Evolutionary conservation across 2,888 invertebrate genomes (phyloP).

Genomic region (Tenthredo livida): DNA sequence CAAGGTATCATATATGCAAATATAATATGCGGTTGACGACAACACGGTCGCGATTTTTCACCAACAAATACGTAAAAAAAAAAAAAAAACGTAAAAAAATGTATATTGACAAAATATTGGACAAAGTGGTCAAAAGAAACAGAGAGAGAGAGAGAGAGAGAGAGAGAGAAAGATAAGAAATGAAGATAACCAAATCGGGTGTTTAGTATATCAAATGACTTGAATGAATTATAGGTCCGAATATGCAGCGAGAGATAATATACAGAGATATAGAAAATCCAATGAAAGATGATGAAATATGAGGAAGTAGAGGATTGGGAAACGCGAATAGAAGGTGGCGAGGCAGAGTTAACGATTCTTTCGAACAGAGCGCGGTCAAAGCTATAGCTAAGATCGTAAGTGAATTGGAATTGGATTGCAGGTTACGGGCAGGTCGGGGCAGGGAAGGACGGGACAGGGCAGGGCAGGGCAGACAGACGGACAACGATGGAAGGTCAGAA

Average conservation of each 20-base stretch:
- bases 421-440: neutral
- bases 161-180: neutral
- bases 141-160: neutral
- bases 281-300: neutral
- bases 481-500: conserved; percentile 73
- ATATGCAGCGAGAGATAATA: neutral
- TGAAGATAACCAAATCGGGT: neutral
- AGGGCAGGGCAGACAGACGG: conserved; percentile 29
- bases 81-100: too few relatives aligned
- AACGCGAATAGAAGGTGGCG: neutral
- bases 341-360: neutral
- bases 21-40: neutral
- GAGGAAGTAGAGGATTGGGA: neutral
- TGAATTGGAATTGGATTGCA: neutral
- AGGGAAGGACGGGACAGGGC: neutral
- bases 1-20: neutral
- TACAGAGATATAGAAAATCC: neutral
- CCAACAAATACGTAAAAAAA: neutral
- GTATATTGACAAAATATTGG: neutral
- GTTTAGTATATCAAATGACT: neutral
- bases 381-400: neutral
- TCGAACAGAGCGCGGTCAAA: neutral
- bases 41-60: neutral
- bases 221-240: neutral
- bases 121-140: neutral